Base-by-base conservation (phyloP, 2,113 vertebrate species). In the Oriolus oriolus region DNA sequence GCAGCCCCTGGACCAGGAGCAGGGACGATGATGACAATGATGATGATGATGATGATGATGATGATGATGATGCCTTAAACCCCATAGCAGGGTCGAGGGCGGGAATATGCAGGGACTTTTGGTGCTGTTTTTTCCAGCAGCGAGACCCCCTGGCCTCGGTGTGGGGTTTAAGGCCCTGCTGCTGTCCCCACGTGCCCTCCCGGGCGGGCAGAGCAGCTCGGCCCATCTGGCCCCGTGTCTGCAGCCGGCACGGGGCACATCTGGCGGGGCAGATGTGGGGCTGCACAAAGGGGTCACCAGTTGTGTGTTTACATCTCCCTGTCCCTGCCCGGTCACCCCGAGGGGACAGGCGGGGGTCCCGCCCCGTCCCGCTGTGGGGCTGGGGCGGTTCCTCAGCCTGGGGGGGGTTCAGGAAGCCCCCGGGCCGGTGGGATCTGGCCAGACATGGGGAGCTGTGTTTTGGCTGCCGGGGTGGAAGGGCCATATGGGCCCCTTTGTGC, bases 161-260 rank as follows among this genome's bases (percentile, higher is more conserved):
- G 16, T 57, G 54, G 50, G 31, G 2, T 44, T 53, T 26, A 1
- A 19, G 83, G 70, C 61, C 8, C 82, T 79, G 90, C 14, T 2
- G 0, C 70, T 86, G 59, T 94, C 89, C 91, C 91, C 8, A 0
- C 0, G 4, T 61, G 86, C n/a, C 73, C 76, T 47, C 3, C 5
- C 0, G 1, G 59, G 9, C 0, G 0, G 18, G 33, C 35, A 28
- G 15, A 83, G 22, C 41, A 9, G 30, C 68, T 28, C 2, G 1
- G 47, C 57, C 10, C 82, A 82, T 64, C 85, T 85, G 96, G 74
- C 69, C 4, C 3, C 4, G 1, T 1, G 73, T 17, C 39, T 57
- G 84, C 0, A 2, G 78, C 56, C 0, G 0, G 53, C 9, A 2
- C 0, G 4, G 93, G 77, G 56, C 92, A 91, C 90, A 95, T 96